Base-by-base conservation (phyloP, 2,888 invertebrate species). In the Torymus aiolomorphi region DNA sequence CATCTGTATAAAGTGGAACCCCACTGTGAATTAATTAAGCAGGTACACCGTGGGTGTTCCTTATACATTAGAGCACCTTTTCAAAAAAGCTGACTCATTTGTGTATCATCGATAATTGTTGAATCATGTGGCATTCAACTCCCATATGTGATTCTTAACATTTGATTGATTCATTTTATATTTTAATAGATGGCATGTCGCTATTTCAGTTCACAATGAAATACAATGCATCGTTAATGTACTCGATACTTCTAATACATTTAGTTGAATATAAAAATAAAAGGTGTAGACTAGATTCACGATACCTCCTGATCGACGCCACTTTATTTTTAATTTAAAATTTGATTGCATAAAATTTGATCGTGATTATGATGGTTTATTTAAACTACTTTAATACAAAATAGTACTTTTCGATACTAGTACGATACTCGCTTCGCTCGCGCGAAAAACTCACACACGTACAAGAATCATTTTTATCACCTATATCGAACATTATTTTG, bases 11-110 rank as follows among this genome's bases (percentile, higher is more conserved):
- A 72, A 69, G 65, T 4, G 85, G 84, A 86, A 86, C 86, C 86
- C 87, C 85, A 87, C 86, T 85, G 88, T 86, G 87, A 88, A 88
- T 88, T 88, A 88, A 89, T 89, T 88, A 87, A 84, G 83, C 85
- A 86, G 83, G 85, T 86, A 85, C 86, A 81, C 86, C 80, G 84
- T 85, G 83, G 86, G 86, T 80, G 77, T 66, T 80, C 80, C 56
- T 42, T 16, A n/a, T 42, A 31, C 51, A 61, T 57, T 59, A 82
- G 82, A 78, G 18, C 31, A 49, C 49, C 24, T 42, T 74, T 75
- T 69, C 31, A 24, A 65, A 75, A 79, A 18, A 14, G 71, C 65
- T 66, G 57, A 79, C 16, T 75, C 71, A 76, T 16, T 62, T 51
- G 20, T 54, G 49, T 62, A 73, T 76, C 73, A 73, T 76, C 42